Evolutionary conservation across 2,113 vertebrate species (phyloP).

Genomic region (Perccottus glenii): DNA sequence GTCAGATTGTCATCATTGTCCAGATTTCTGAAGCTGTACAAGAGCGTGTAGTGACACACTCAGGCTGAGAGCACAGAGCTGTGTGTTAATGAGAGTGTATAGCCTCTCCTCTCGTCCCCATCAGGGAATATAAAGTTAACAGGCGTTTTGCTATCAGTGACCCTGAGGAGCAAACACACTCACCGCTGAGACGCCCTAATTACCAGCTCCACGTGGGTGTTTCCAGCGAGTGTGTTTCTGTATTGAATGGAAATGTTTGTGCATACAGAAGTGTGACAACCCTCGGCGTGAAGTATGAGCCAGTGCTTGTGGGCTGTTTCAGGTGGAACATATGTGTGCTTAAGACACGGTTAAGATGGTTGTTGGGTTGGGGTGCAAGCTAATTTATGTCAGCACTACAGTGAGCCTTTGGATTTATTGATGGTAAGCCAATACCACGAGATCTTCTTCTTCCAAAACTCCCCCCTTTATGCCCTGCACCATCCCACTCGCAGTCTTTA

Average conservation of each 20-base stretch:
- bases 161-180: slow-evolving; percentile 54
- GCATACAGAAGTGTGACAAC: neutral
- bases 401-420: slow-evolving; percentile 57
- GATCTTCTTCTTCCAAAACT: slow-evolving; percentile 59
- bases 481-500: slow-evolving; percentile 45
- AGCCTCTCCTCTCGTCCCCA: slow-evolving; percentile 52
- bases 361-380: slow-evolving; percentile 31
- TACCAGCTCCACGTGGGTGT: slow-evolving; percentile 42
- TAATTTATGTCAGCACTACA: slow-evolving; percentile 70
- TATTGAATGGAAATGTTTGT: slow-evolving; percentile 9
- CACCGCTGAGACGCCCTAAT: slow-evolving; percentile 53
- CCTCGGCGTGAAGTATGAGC: neutral
- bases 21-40: slow-evolving; percentile 39
- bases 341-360: slow-evolving; percentile 24
- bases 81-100: slow-evolving; percentile 54
- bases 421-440: slow-evolving; percentile 60
- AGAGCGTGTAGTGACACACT: neutral
- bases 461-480: slow-evolving; percentile 39
- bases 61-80: slow-evolving; percentile 19
- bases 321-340: slow-evolving; percentile 1
- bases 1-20: neutral
- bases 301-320: slow-evolving; percentile 1
- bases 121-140: slow-evolving; percentile 71
- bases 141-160: slow-evolving; percentile 66
- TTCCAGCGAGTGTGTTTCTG: slow-evolving; percentile 3